Evolutionary conservation across 2,113 vertebrate genomes (phyloP).

Genomic region (Solenodon paradoxus): DNA sequence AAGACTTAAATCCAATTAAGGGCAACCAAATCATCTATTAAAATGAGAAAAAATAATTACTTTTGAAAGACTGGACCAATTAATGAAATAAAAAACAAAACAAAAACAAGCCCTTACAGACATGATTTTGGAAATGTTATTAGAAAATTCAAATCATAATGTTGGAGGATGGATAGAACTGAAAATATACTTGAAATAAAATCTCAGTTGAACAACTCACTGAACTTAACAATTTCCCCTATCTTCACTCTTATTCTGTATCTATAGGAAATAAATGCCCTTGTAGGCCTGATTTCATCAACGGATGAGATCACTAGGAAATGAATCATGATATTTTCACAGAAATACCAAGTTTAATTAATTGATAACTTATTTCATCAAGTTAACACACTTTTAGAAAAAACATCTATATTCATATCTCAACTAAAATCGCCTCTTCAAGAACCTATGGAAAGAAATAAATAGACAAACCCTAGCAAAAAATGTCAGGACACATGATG

Average conservation of each 20-base stretch:
- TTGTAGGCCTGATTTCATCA: slow-evolving; percentile 18
- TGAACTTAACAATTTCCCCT: not conserved
- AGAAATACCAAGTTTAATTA: slow-evolving; percentile 21
- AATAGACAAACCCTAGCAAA: too few species aligned
- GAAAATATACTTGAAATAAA: not conserved
- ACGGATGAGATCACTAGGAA: slow-evolving; percentile 11
- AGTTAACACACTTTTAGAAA: slow-evolving; percentile 37
- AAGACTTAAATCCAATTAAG: slow-evolving; percentile 23
- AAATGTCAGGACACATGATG: too few species aligned
- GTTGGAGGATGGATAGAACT: not conserved
- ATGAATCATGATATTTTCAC: slow-evolving; percentile 18
- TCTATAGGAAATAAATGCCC: not conserved
- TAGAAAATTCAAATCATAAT: not conserved
- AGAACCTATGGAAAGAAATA: slow-evolving; percentile 31
- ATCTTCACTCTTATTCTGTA: not conserved
- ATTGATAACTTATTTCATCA: not conserved
- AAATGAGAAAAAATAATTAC: slow-evolving; percentile 18
- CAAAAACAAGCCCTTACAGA: not conserved
- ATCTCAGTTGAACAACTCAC: not conserved
- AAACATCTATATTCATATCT: not conserved
- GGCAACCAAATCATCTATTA: not conserved
- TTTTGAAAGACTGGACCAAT: slow-evolving; percentile 23
- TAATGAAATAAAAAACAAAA: slow-evolving; percentile 44
- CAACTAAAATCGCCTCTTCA: not conserved
- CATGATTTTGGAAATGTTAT: not conserved